A percentile compares a stretch with the other conserved stretches of the same genome.
These are phyloP conservation scores for Neotoxoptera formosana DNA, from an alignment of 1,140 invertebrate species.

Conservation along the genomic window DNA sequence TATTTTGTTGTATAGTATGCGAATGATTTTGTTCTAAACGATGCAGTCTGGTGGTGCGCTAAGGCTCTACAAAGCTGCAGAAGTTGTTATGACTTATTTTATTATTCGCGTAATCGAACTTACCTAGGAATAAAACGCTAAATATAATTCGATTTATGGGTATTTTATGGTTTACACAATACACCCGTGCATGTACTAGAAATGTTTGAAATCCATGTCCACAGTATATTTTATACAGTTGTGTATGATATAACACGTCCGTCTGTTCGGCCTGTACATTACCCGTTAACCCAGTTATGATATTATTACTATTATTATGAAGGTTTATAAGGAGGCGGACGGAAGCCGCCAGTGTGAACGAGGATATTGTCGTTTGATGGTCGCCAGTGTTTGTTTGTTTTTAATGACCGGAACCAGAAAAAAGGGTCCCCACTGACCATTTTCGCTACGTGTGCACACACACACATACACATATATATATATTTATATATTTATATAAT, in stretches of 20 bases:
- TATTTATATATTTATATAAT: not conserved
- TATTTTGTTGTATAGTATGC: not conserved
- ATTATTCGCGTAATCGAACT: not conserved
- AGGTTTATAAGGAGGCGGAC: conserved; percentile 43
- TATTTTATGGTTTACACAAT: not conserved
- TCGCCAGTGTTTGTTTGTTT: conserved; percentile 35
- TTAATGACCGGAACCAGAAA: conserved; percentile 56
- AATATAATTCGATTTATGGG: not conserved
- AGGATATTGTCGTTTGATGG: conserved; percentile 57
- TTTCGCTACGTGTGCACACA: conserved; percentile 2
- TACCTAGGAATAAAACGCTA: not conserved
- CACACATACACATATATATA: not conserved
- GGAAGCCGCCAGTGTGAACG: conserved; percentile 54
- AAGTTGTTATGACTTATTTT: not conserved
- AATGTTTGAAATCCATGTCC: not conserved
- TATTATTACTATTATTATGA: not conserved
- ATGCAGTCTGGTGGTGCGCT: not conserved
- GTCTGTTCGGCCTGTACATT: not conserved
- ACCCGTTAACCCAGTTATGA: conserved; percentile 47
- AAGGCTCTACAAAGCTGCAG: not conserved
- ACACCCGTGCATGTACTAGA: not conserved
- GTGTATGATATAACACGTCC: not conserved
- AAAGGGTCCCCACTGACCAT: conserved; percentile 53
- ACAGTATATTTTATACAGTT: not conserved
- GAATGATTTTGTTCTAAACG: not conserved